phyloP scores from a whole-genome alignment of 2,113 vertebrate species.

The Pygathrix nemaeus region DNA sequence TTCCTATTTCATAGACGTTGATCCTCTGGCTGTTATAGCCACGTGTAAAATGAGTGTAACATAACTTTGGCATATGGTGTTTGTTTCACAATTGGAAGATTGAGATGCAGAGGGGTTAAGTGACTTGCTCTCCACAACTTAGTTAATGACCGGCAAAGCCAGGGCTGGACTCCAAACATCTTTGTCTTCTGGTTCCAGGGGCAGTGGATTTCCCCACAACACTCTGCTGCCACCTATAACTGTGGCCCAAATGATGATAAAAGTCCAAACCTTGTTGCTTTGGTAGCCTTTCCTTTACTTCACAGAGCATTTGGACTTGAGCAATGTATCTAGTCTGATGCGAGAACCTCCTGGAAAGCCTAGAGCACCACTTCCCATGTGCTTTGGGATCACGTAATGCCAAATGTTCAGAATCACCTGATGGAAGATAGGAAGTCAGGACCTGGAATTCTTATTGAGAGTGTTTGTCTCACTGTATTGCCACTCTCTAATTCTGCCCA shows the following conservation, averaged over 20 bases:
- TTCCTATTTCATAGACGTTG: conserved; percentile 42
- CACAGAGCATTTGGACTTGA: neutral
- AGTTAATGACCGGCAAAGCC: conserved; percentile 1
- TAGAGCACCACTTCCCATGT: neutral
- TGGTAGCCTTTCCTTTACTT: neutral
- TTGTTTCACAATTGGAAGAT: conserved; percentile 27
- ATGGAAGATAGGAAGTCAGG: neutral
- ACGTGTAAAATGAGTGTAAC: conserved; percentile 28
- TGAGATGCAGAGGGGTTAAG: neutral
- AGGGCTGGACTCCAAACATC: neutral
- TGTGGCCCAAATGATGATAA: neutral
- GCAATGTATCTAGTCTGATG: neutral
- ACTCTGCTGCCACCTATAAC: neutral
- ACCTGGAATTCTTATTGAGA: neutral
- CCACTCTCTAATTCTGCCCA: neutral
- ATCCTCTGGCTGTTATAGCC: neutral
- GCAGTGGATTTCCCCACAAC: neutral
- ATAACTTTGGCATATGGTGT: neutral
- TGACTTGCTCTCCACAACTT: conserved; percentile 29
- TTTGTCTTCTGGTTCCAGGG: neutral
- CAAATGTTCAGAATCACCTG: neutral
- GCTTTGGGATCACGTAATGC: neutral
- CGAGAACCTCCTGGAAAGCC: neutral
- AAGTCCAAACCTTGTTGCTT: neutral
- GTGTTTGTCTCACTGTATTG: neutral